Base-by-base conservation (phyloP, 2,888 invertebrate species). In the Pristionchus japonicus region DNA sequence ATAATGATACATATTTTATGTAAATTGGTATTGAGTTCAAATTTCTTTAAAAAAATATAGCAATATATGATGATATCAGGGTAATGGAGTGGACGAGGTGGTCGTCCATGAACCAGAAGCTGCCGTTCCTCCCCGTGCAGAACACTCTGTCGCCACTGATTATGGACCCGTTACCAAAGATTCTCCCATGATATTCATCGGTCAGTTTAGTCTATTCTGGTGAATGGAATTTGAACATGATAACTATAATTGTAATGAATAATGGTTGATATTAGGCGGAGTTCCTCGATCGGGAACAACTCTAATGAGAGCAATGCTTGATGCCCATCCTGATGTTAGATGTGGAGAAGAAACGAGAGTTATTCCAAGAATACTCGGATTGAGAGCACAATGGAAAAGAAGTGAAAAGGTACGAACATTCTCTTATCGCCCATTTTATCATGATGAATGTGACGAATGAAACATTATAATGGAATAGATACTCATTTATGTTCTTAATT, bases 271-370 rank as follows among this genome's bases (percentile, higher is more conserved):
- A n/a, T n/a, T 34, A 91, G 92, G 92, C 3, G 92, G 92, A 37
- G 92, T 91, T 23, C 92, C 99, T 88, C 96, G 98, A 93, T 98
- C 98, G 86, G 99, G 98, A 88, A 99, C 98, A 77, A 99, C 99
- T 90, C 96, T 99, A 92, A 97, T 98, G 97, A 96, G 99, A 94
- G 98, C 98, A 91, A 98, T 99, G 97, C 96, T 99, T 93, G 99
- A 99, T 95, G 98, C 98, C 90, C 98, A 99, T 96, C 97, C 98
- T n/a, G 97, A 97, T 94, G 97, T 99, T 94, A 96, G 93, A 43
- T 93, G 94, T 89, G 94, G 94, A 20, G 94, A 94, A 88, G 99
- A 99, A 96, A 95, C 95, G 93, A 95, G 94, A 52, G 98, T 99
- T 88, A 98, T 99, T 95, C 99, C 94, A 87, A 96, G 99, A 93